Evolutionary conservation across 2,797 vertebrate genomes (phyloP).

Genomic region (Manis pentadactyla): DNA sequence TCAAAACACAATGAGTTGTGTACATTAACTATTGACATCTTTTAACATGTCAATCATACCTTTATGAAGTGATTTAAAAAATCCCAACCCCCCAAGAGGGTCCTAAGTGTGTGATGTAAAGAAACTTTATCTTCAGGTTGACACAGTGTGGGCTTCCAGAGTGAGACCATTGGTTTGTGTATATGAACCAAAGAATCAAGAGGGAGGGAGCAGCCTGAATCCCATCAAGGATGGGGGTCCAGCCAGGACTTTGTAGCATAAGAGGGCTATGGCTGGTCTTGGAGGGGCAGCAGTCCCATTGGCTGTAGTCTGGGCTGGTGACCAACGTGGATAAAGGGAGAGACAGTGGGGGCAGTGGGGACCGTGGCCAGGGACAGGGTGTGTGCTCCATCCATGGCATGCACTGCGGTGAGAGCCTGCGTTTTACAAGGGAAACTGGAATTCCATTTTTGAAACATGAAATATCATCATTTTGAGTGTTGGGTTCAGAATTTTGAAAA

Average conservation of each 20-base stretch:
- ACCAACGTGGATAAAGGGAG: not conserved
- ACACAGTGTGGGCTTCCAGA: not conserved
- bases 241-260: not conserved
- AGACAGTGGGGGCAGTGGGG: not conserved
- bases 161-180: not conserved
- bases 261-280: not conserved
- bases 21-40: not conserved
- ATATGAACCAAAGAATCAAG: not conserved
- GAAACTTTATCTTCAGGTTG: not conserved
- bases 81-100: not conserved
- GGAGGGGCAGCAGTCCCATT: too few species aligned
- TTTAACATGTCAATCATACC: not conserved
- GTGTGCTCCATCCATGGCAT: too few species aligned
- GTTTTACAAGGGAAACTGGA: not conserved
- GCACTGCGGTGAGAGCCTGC: not conserved
- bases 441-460: not conserved
- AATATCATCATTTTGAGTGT: not conserved
- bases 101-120: not conserved
- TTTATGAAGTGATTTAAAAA: not conserved
- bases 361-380: too few species aligned
- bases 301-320: not conserved
- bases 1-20: not conserved
- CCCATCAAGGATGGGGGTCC: rapidly evolving
- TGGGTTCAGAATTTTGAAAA: conserved; percentile 18
- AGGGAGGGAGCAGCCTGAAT: too few species aligned